phyloP scores from a whole-genome alignment of 1,140 invertebrate genomes.

The Mactra quadrangularis region DNA sequence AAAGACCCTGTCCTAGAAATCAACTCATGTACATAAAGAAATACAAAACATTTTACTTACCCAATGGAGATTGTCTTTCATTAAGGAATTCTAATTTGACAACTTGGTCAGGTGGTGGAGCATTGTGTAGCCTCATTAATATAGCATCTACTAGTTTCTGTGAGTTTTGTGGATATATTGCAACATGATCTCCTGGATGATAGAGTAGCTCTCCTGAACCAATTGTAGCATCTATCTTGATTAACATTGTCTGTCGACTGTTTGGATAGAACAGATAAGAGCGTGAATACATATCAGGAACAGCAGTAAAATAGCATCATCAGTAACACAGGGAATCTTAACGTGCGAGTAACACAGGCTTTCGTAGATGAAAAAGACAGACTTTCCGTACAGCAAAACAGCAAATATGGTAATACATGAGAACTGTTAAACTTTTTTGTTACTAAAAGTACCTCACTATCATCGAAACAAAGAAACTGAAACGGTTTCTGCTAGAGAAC shows the following conservation, averaged over 20 bases:
- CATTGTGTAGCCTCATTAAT: slow-evolving; percentile 87
- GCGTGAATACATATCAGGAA: neutral
- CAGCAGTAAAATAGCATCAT: no score
- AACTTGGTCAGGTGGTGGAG: slow-evolving; percentile 89
- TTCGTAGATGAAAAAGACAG: no score
- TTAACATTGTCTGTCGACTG: slow-evolving; percentile 87
- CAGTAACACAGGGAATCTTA: no score
- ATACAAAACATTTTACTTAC: slow-evolving; percentile 63
- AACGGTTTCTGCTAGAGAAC: no score
- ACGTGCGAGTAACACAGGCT: no score
- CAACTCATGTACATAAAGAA: no score
- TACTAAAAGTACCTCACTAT: no score
- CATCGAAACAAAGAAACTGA: no score
- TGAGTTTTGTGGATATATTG: slow-evolving; percentile 96
- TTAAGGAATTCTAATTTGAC: slow-evolving; percentile 93
- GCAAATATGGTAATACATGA: no score
- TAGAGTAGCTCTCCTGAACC: slow-evolving; percentile 85
- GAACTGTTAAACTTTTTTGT: no score
- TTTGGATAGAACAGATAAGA: slow-evolving; percentile 63
- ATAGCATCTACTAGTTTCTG: slow-evolving; percentile 91
- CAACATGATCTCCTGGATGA: slow-evolving; percentile 96
- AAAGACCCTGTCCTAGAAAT: no score
- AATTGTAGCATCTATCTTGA: slow-evolving; percentile 84
- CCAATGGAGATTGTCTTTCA: slow-evolving; percentile 89
- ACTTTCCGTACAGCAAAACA: no score